These are phyloP conservation scores for Oxystoma pomonae DNA, from an alignment of 2,888 invertebrate genomes.

Conservation along the genomic window DNA sequence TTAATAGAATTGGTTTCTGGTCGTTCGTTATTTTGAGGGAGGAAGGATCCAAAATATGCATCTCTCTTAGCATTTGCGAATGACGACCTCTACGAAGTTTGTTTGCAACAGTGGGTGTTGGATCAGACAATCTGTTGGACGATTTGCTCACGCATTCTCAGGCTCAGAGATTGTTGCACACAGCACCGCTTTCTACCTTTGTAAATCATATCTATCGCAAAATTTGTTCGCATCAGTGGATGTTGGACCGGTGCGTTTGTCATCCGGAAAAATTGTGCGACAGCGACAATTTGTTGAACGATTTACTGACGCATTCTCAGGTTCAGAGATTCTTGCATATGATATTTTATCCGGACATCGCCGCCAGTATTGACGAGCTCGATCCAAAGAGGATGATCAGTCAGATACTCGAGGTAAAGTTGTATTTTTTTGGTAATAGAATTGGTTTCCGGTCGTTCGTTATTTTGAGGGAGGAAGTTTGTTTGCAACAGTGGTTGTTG, in stretches of 20 bases:
- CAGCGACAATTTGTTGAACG: constrained; percentile 84
- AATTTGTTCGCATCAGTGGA: constrained; percentile 97
- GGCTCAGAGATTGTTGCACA: constrained; percentile 86
- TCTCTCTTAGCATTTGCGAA: constrained; percentile 86
- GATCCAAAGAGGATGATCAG: constrained; percentile 89
- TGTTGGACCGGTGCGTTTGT: constrained; percentile 88
- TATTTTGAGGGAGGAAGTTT: too few relatives aligned
- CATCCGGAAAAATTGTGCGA: constrained; percentile 90
- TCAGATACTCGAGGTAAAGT: constrained; percentile 70
- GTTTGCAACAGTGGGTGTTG: too few relatives aligned
- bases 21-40: too few relatives aligned
- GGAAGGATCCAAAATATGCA: too few relatives aligned
- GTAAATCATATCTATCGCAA: constrained; percentile 89
- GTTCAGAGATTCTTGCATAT: constrained; percentile 90
- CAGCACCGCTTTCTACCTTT: constrained; percentile 77
- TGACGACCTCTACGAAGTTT: too few relatives aligned
- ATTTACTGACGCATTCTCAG: constrained; percentile 80
- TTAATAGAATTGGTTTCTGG: too few relatives aligned
- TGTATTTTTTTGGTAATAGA: too few relatives aligned
- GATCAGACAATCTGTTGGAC: constrained; percentile 88
- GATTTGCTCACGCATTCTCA: constrained; percentile 79
- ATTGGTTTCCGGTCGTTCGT: too few relatives aligned
- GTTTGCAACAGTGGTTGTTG: too few relatives aligned
- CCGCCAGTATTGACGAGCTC: constrained; percentile 71
- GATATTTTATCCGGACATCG: constrained; percentile 90